Conservation (phyloP, 2,888 invertebrate species). For the Polyommatus icarus region DNA sequence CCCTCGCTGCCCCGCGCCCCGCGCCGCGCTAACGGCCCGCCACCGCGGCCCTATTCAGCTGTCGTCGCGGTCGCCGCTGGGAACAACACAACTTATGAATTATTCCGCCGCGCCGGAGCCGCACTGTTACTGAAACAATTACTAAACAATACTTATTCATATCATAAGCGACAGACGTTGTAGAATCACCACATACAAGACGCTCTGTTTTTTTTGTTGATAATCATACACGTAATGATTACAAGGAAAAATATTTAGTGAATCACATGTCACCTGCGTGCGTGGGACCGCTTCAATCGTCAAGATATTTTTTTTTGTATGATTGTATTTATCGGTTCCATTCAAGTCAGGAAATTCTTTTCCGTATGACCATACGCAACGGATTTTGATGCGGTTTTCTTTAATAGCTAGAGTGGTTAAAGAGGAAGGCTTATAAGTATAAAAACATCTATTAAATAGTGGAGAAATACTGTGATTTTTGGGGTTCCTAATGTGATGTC, state of each 20-base stretch:
- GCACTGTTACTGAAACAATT: slow-evolving; percentile 71
- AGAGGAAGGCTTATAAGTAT: too few species aligned
- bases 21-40: slow-evolving; percentile 60
- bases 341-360: slow-evolving; percentile 3
- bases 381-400: too few species aligned
- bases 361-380: too few species aligned
- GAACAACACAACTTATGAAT: slow-evolving; percentile 74
- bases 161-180: slow-evolving; percentile 70
- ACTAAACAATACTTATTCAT: slow-evolving; percentile 74
- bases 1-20: slow-evolving; percentile 44
- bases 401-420: too few species aligned
- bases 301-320: not conserved
- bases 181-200: slow-evolving; percentile 41
- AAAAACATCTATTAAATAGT: too few species aligned
- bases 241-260: not conserved
- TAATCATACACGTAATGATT: not conserved
- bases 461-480: too few species aligned
- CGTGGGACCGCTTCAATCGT: slow-evolving; percentile 16
- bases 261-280: slow-evolving; percentile 27
- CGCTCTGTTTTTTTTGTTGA: slow-evolving; percentile 21
- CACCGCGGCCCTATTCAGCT: slow-evolving; percentile 77
- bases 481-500: too few species aligned
- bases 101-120: slow-evolving; percentile 61
- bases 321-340: not conserved
- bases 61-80: slow-evolving; percentile 68